A percentile compares a stretch with the other conserved stretches of the same genome.
Evolutionary conservation across 2,797 vertebrate genomes (phyloP).

Genomic region (Vultur gryphus): DNA sequence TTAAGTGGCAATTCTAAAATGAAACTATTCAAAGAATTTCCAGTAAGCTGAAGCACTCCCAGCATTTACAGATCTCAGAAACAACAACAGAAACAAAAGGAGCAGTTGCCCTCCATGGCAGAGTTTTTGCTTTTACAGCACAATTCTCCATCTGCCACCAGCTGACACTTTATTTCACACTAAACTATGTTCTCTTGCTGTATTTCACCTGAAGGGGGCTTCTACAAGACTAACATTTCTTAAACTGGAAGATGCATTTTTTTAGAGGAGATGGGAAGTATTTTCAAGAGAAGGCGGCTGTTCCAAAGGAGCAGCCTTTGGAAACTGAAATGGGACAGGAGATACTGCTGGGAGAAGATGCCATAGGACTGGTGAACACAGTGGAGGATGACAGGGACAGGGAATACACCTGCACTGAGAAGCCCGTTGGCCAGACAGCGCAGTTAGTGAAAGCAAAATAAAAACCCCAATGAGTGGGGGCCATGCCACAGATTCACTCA

Average conservation of each 20-base stretch:
- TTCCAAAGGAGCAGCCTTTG: background rate
- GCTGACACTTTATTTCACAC: background rate
- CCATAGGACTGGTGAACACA: background rate
- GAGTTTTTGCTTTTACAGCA: background rate
- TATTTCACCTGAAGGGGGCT: background rate
- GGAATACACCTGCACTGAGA: background rate
- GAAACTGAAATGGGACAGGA: background rate
- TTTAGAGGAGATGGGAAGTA: background rate
- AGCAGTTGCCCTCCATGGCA: background rate
- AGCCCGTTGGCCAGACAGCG: fast-evolving
- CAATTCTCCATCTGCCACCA: background rate
- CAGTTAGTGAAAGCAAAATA: background rate
- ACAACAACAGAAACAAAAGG: background rate
- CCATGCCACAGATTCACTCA: background rate
- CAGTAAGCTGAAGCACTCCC: background rate
- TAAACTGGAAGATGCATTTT: background rate
- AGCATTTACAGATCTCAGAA: background rate
- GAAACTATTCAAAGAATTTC: background rate
- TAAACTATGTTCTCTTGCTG: background rate
- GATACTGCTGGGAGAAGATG: background rate
- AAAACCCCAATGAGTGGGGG: background rate
- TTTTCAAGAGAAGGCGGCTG: background rate
- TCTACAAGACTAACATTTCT: background rate
- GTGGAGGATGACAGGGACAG: background rate
- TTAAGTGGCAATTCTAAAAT: background rate